Evolutionary conservation across 2,888 invertebrate genomes (phyloP).

Genomic region (Calameuta idolon): DNA sequence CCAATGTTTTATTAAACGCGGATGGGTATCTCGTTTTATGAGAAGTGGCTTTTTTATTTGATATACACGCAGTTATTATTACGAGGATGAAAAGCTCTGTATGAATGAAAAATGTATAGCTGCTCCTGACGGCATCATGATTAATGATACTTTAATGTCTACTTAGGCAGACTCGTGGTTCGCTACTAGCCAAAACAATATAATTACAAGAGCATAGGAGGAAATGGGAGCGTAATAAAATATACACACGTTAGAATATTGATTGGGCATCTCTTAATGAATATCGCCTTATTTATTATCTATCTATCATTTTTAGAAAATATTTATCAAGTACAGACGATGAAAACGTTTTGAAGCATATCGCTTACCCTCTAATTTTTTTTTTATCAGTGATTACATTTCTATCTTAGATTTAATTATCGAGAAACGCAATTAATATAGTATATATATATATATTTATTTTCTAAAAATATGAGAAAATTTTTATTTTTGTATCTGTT

Average conservation of each 20-base stretch:
- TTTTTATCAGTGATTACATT: background rate
- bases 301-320: background rate
- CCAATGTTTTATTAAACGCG: background rate
- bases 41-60: background rate
- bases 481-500: background rate
- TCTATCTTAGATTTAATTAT: background rate
- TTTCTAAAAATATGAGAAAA: background rate
- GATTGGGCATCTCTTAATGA: background rate
- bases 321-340: background rate
- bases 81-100: background rate
- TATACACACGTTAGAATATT: background rate
- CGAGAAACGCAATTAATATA: background rate
- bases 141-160: constrained; percentile 60
- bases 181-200: constrained; percentile 51
- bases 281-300: background rate
- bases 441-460: background rate
- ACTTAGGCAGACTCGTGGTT: constrained; percentile 46
- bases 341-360: too few relatives aligned
- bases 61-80: background rate
- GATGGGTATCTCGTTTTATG: background rate
- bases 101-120: background rate
- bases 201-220: constrained; percentile 34
- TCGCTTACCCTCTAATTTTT: too few relatives aligned
- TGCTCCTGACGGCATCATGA: constrained; percentile 38
- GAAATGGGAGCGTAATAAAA: too few relatives aligned